Evolutionary conservation across 2,888 invertebrate species (phyloP), one percentile per base, ranked within the genome.

Genomic region (Orthonychiurus folsomi): DNA sequence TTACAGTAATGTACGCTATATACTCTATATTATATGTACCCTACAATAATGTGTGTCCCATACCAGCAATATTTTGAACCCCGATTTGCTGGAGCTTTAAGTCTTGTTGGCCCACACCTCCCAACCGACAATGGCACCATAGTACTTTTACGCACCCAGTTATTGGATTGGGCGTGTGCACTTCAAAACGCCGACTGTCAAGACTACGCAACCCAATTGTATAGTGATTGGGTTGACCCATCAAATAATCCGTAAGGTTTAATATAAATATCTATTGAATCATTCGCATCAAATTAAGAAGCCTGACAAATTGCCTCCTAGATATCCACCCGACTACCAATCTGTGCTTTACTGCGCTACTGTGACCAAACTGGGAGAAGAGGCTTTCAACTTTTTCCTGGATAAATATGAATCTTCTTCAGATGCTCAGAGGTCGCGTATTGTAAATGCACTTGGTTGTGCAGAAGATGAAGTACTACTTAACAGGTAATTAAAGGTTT

Each of bases 151-250:
- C 52, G 52, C 3, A 52, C 5, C n/a, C 5, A 52, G 3, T 52
- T 52, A 23, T n/a, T 52, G 24, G 52, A 52, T 23, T 52, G 52
- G 52, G 52, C 9, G 9, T 52, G 52, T 52, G 20, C 52, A 52
- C 3, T 52, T 5, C 3, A 23, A 12, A 20, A 52, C n/a, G 52
- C 20, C 5, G 52, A 3, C 52, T 52, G 52, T 23, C 9, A 12
- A 5, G 20, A 52, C 5, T 52, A 52, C 20, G 52, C 52, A 3
- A n/a, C 5, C 3, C 12, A 52, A 5, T 23, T 52, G n/a, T 20
- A 12, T 52, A 9, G 5, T 5, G 21, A 3, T 5, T 52, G 52
- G 52, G 9, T 5, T 12, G n/a, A 5, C n/a, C 24, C 52, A 52
- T 9, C 9, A 15, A 37, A 5, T 5, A 52, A 52, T 52, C 52